These are phyloP conservation scores for Agriotes lineatus DNA, from an alignment of 2,888 invertebrate genomes.

Conservation along the genomic window DNA sequence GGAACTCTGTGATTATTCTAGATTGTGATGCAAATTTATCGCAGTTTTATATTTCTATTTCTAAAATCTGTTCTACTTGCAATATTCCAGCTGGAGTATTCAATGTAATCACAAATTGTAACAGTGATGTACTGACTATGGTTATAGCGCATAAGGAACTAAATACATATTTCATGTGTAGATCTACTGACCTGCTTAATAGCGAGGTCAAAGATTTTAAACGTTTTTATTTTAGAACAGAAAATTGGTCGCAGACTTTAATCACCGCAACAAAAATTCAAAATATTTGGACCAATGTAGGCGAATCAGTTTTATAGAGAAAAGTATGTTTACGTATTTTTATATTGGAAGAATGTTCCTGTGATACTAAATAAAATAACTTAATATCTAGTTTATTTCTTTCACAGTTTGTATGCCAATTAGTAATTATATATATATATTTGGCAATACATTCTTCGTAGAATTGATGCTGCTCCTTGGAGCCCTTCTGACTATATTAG, in stretches of 20 bases:
- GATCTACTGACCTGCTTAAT: not conserved
- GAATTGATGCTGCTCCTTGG: no score
- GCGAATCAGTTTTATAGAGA: conserved; percentile 54
- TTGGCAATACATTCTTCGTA: no score
- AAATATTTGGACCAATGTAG: conserved; percentile 58
- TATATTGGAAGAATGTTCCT: no score
- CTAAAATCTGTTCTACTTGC: conserved; percentile 50
- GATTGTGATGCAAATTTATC: conserved; percentile 38
- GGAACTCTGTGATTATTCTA: conserved; percentile 59
- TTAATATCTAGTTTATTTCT: no score
- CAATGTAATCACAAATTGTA: conserved; percentile 29
- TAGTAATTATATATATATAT: no score
- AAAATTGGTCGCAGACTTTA: conserved; percentile 42
- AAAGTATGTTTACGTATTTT: no score
- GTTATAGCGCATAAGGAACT: conserved; percentile 37
- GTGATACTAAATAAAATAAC: no score
- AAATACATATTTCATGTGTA: conserved; percentile 9
- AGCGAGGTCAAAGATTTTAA: conserved; percentile 40
- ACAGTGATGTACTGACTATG: conserved; percentile 24
- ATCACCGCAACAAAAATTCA: conserved; percentile 52
- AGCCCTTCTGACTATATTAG: no score
- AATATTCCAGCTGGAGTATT: conserved; percentile 47
- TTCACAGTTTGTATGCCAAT: no score
- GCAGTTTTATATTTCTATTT: conserved; percentile 48
- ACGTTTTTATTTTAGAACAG: not conserved